Base-by-base conservation (phyloP, 1,140 invertebrate genomes). In the Drosophila ananassae region DNA sequence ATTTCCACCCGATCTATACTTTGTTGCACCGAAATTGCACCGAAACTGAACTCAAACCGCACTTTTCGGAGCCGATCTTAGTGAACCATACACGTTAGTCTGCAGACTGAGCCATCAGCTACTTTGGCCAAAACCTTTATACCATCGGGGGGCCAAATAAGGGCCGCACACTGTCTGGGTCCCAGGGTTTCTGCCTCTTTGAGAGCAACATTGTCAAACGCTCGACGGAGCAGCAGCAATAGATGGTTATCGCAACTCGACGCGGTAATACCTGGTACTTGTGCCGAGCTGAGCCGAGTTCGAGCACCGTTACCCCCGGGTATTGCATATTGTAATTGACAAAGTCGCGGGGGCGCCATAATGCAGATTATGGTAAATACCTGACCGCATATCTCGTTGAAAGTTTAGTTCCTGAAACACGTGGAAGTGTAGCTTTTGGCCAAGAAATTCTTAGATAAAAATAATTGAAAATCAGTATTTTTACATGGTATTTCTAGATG, bases 61-160 rank as follows among this genome's bases (percentile, higher is more conserved):
- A 21, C 25, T 41, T 73, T 54, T 46, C 58, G 73, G 68, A 78
- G 78, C 0, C 17, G 17, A 17, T 17, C 17, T 17, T 17, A 81
- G 77, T 67, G 24, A 54, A 69, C 48, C 66, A 84, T 66, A 62
- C 66, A 79, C 64, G 78, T 51, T 64, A 25, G 58, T 78, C 71
- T 76, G 75, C 61, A 67, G 59, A 85, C 83, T 85, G 75, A 87
- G 62, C 71, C 48, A 34, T 37, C 53, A 50, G 52, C 58, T 57
- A 39, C 30, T 54, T 58, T 41, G 52, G 66, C 77, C 61, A 44
- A 71, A 63, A 76, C 74, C 64, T 85, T 85, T 85, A 85, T 85
- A 85, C 54, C 72, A 67, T 3, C 34, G 32, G 32, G 30, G 22
- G 17, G 17, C 0, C 17, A 24, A 51, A 69, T 61, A 75, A 76